These are phyloP conservation scores for Terrapene triunguis DNA, from an alignment of 2,113 vertebrate genomes.

Conservation along the genomic window DNA sequence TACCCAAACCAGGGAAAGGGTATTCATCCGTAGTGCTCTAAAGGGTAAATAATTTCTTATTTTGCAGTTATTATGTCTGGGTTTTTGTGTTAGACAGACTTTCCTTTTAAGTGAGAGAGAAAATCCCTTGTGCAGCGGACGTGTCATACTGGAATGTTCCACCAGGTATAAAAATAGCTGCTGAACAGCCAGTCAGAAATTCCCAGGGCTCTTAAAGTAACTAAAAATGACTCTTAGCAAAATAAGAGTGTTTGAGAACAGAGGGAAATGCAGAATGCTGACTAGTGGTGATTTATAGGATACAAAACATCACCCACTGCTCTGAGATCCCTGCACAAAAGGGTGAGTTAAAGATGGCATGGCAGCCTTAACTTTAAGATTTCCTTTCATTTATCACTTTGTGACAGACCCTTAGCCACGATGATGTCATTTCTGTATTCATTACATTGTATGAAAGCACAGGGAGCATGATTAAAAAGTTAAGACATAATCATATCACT, in stretches of 20 bases:
- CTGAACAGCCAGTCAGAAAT: not conserved
- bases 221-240: not conserved
- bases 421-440: not conserved
- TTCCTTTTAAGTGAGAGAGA: not conserved
- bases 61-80: not conserved
- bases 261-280: not conserved
- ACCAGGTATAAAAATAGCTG: not conserved
- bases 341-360: not conserved
- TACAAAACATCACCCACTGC: not conserved
- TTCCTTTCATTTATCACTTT: slow-evolving; percentile 38
- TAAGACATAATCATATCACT: not conserved
- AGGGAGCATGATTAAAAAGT: not conserved
- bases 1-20: not conserved
- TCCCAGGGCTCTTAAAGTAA: not conserved
- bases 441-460: not conserved
- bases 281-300: slow-evolving; percentile 3
- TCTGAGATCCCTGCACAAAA: not conserved
- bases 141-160: not conserved
- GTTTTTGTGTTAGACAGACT: not conserved
- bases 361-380: not conserved
- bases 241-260: not conserved
- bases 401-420: not conserved
- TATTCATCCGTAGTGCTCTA: not conserved
- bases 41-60: not conserved
- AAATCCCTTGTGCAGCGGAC: not conserved